Base-by-base conservation (phyloP, 2,113 vertebrate species). In the Grammomys surdaster region DNA sequence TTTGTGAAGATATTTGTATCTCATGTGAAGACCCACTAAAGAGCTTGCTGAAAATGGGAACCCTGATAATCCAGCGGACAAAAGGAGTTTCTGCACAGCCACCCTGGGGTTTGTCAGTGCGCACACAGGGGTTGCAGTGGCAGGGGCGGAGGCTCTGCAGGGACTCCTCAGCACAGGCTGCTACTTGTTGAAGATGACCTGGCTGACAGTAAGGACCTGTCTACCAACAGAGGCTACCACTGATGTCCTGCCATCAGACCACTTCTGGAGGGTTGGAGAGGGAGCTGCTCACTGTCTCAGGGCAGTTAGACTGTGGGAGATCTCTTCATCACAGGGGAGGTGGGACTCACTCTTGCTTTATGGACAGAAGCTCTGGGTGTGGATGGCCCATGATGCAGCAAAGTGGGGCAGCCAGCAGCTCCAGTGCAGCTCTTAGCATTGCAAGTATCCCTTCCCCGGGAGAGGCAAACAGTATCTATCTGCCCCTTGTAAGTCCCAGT, bases 161-260 rank as follows among this genome's bases (percentile, higher is more conserved):
- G 46, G 33, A 51, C 28, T 63, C 9, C 84, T 36, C 65, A 51
- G 65, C 19, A 6, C 17, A 7, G 19, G 28, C 10, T 69, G 60
- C 5, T 33, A 13, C 85, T 87, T 87, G 85, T 24, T 48, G 46
- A n/a, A 67, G 46, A 48, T 14, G 31, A 54, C 28, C 65, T 36
- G 16, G 31, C 28, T 70, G 19, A n/a, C 31, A 69, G 31, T 51
- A 14, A 51, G 31, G 31, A 69, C 28, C 60, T 86, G 8, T 69
- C 67, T 28, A 20, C 36, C 20, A 85, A 60, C 31, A 20, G 51
- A 70, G 81, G 46, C 36, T 36, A 63, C 6, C 14, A 1, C 7
- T 0, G 4, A 70, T 26, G 46, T 12, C 63, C 2, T 10, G 10
- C 4, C 1, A 5, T 4, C 14, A 17, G 7, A 9, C 16, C 22